Evolutionary conservation across 2,113 vertebrate genomes (phyloP), one percentile per base, ranked within the genome.

Genomic region (Apodemus speciosus): DNA sequence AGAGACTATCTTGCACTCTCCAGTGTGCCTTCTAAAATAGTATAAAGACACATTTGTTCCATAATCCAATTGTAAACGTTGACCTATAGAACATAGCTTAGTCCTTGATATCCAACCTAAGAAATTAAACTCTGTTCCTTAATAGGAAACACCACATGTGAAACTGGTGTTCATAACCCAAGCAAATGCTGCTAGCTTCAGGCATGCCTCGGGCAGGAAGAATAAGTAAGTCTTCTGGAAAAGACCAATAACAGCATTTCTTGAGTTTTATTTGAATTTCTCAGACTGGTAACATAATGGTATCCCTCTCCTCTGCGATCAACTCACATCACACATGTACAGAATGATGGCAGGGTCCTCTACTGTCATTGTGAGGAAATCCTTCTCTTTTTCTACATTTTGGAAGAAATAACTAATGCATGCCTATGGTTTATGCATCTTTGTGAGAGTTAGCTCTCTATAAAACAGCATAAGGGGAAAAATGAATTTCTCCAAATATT

Each of bases 31-130:
- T 40, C 46, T 76, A 21, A 76, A 88, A 38, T n/a, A 84, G 60
- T 66, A 51, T 88, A 85, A 95, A 43, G 3, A 69, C 8, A 75
- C 66, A 7, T 46, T 84, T 53, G 40, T 66, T 53, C 16, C 32
- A 62, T 46, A 58, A 73, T 94, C 86, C 85, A 14, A 77, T 46
- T 89, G 9, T n/a, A 85, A 93, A 4, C 88, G 53, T 16, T 69
- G 15, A 84, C 81, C 15, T 73, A 66, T 16, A 83, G 40, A 53
- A 90, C 49, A 88, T 10, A 80, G 20, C 35, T 73, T 87, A 73
- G 25, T 14, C 30, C 6, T 85, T 46, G 21, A 88, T 76, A 49
- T 88, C 40, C 25, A 75, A 20, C 27, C 58, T 90, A 30, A 46
- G 35, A 93, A 75, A 88, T 66, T 73, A 93, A 93, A 80, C 79